Conservation (phyloP, 37 sponge, comb jelly and placozoan species). For the Beroe forskalii region DNA sequence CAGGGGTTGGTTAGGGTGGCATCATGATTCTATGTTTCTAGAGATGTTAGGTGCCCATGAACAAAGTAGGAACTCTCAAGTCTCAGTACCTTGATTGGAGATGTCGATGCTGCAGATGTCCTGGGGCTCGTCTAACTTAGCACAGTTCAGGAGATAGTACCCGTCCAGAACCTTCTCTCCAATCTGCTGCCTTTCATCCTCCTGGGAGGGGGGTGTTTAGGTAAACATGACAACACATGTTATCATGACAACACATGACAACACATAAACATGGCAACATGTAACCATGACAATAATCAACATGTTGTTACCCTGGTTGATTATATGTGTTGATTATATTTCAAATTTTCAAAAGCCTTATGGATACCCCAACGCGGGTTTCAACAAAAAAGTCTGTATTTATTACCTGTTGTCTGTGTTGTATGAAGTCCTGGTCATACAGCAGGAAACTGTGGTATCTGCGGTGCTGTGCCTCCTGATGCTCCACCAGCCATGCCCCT, state of each 20-base stretch:
- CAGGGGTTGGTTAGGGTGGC: not conserved
- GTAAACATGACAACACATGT: too few relatives aligned
- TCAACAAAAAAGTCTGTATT: not conserved
- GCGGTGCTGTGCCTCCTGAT: constrained; percentile 57
- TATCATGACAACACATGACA: too few relatives aligned
- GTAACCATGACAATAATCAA: too few relatives aligned
- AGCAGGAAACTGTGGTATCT: constrained; percentile 60
- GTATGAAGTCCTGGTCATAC: constrained; percentile 53
- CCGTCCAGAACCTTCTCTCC: constrained; percentile 46
- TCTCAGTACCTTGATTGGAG: constrained; percentile 57
- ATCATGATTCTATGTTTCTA: too few relatives aligned
- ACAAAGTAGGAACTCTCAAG: too few relatives aligned
- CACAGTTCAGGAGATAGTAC: constrained; percentile 58
- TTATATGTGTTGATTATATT: too few relatives aligned
- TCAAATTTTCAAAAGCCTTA: too few relatives aligned
- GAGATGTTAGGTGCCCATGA: too few relatives aligned
- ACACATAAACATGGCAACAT: too few relatives aligned
- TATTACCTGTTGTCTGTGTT: constrained; percentile 46
- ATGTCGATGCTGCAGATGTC: constrained; percentile 58
- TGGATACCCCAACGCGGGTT: too few relatives aligned
- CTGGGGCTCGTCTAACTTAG: constrained; percentile 63
- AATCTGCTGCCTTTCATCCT: not conserved
- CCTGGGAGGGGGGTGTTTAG: too few relatives aligned
- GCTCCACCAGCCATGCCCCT: constrained; percentile 63
- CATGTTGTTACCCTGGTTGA: too few relatives aligned